These are phyloP conservation scores for Thinocorus orbignyianus DNA, from an alignment of 2,113 vertebrate genomes.

Conservation along the genomic window DNA sequence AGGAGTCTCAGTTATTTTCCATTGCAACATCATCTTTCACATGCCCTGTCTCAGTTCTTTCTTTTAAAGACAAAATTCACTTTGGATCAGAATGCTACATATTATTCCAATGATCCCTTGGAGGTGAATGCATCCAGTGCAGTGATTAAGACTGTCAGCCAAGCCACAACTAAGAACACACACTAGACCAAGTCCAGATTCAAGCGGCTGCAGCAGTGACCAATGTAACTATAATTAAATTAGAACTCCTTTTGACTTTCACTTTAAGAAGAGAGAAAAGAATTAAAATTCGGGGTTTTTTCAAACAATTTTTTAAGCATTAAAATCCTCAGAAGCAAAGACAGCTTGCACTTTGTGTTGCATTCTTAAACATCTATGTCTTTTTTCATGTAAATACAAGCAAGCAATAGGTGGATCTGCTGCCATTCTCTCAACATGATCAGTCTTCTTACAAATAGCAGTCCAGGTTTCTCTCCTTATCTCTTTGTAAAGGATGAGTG, in stretches of 20 bases:
- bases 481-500: neutral
- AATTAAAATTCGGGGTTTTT: neutral
- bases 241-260: neutral
- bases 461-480: neutral
- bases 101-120: neutral
- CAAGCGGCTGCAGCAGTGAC: neutral
- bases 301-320: neutral
- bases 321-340: neutral
- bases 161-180: neutral
- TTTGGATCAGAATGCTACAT: neutral
- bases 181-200: neutral
- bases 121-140: neutral
- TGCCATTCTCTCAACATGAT: rapidly evolving
- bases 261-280: neutral
- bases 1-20: slow-evolving; percentile 57
- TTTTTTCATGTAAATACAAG: neutral
- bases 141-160: neutral
- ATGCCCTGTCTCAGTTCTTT: neutral
- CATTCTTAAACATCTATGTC: neutral
- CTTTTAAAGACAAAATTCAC: neutral
- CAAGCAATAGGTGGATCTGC: neutral
- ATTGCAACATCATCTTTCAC: neutral
- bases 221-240: neutral
- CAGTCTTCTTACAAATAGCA: neutral
- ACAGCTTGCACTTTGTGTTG: neutral